Conservation (phyloP, 2,888 invertebrate genomes). For the Chirona hameri region DNA sequence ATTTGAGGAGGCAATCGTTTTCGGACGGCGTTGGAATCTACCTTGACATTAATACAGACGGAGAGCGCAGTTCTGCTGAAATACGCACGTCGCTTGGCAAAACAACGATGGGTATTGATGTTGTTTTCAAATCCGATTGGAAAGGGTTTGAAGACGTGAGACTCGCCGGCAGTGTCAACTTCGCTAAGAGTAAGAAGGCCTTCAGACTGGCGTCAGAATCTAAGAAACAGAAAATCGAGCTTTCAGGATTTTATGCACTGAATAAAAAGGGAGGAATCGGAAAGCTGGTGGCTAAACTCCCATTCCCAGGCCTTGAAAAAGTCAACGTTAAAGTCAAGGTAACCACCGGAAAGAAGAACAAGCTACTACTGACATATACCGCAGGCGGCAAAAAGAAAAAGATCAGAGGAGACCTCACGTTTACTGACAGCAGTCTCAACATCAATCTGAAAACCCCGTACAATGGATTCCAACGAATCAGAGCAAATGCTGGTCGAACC, state of each 20-base stretch:
- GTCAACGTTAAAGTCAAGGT: background rate
- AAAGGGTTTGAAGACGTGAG: background rate
- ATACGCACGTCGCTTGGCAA: background rate
- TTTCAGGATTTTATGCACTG: background rate
- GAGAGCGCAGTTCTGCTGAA: background rate
- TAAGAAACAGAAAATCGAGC: background rate
- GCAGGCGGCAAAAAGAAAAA: background rate
- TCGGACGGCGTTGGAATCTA: background rate
- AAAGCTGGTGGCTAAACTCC: background rate
- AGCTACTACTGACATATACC: background rate
- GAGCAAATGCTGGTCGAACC: background rate
- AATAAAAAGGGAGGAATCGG: background rate
- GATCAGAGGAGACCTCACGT: background rate
- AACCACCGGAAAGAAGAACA: background rate
- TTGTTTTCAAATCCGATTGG: background rate
- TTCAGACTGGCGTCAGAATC: background rate
- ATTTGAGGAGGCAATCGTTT: background rate
- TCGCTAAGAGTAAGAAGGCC: background rate
- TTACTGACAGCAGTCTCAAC: background rate
- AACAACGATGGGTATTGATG: background rate
- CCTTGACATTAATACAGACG: background rate
- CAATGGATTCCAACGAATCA: background rate
- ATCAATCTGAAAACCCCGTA: background rate
- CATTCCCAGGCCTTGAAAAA: background rate
- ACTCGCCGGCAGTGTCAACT: background rate